Percentiles rank a stretch among this genome's conserved stretches.
These are phyloP conservation scores for Rhabdomys dilectus DNA, from an alignment of 2,113 vertebrate species.

Conservation along the genomic window DNA sequence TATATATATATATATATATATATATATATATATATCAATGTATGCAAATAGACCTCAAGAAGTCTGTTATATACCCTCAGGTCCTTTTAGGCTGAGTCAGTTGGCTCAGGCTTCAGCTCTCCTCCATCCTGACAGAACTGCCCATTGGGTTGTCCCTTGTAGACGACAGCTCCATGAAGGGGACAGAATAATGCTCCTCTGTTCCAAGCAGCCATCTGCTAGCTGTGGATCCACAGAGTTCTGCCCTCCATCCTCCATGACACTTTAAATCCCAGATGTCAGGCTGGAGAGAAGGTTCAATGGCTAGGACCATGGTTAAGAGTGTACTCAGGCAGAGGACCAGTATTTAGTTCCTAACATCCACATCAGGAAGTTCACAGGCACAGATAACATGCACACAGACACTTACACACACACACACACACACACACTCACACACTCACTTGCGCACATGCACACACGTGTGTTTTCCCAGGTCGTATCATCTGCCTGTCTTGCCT, in stretches of 20 bases:
- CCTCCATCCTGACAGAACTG: neutral
- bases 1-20: slow-evolving; percentile 16
- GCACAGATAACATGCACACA: neutral
- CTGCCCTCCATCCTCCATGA: neutral
- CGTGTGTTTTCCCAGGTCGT: neutral
- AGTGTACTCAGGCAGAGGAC: neutral
- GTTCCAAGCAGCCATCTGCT: neutral
- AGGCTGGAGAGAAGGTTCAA: neutral
- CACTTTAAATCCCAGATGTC: neutral
- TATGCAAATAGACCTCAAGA: neutral
- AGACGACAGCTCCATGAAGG: neutral
- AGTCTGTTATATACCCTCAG: neutral
- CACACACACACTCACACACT: neutral
- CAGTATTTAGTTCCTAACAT: neutral
- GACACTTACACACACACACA: neutral
- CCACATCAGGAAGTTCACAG: neutral
- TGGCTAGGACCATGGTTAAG: neutral
- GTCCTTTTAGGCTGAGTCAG: neutral
- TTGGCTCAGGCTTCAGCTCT: neutral
- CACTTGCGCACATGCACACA: fast-evolving
- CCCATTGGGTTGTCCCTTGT: neutral
- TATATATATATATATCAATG: slow-evolving; percentile 33
- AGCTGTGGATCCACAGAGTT: neutral
- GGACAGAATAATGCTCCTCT: neutral
- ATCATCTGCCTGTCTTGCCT: neutral